Evolutionary conservation across 2,888 invertebrate species (phyloP).

Genomic region (Seira ritae): DNA sequence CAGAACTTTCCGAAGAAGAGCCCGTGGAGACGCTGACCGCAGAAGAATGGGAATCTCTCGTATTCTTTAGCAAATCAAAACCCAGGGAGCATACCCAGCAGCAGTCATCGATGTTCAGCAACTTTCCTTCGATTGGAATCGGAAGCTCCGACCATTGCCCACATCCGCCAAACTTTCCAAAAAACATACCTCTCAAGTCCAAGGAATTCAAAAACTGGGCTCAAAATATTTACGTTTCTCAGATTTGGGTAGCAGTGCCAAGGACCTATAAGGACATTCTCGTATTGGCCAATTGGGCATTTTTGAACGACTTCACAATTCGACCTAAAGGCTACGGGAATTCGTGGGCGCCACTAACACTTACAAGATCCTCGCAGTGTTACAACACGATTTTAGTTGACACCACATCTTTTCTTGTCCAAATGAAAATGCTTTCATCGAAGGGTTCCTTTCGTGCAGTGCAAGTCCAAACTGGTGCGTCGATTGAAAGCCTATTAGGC

Average conservation of each 20-base stretch:
- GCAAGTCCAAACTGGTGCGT: slow-evolving; percentile 55
- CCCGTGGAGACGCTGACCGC: background rate
- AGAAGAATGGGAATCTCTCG: background rate
- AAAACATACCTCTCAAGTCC: slow-evolving; percentile 23
- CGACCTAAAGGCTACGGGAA: slow-evolving; percentile 49
- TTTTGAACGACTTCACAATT: slow-evolving; percentile 43
- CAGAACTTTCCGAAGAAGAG: background rate
- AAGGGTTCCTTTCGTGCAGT: slow-evolving; percentile 32
- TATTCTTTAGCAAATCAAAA: background rate
- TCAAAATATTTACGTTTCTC: slow-evolving; percentile 31
- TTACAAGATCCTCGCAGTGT: slow-evolving; percentile 37
- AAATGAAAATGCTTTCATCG: slow-evolving; percentile 50
- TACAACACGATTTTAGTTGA: slow-evolving; percentile 50
- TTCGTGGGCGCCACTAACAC: slow-evolving; percentile 56
- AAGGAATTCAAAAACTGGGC: slow-evolving; percentile 44
- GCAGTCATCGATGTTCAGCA: background rate
- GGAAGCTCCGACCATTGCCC: slow-evolving; percentile 22
- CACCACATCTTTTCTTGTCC: slow-evolving; percentile 50
- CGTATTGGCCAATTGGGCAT: slow-evolving; percentile 60
- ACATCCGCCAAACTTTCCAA: slow-evolving; percentile 40
- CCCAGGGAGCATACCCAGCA: background rate
- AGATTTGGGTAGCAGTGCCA: slow-evolving; percentile 35
- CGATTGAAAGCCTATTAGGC: slow-evolving; percentile 50
- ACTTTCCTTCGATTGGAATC: background rate
- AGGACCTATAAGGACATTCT: slow-evolving; percentile 51